These are phyloP conservation scores for Microtus pennsylvanicus DNA, from an alignment of 2,113 vertebrate species.

Conservation along the genomic window DNA sequence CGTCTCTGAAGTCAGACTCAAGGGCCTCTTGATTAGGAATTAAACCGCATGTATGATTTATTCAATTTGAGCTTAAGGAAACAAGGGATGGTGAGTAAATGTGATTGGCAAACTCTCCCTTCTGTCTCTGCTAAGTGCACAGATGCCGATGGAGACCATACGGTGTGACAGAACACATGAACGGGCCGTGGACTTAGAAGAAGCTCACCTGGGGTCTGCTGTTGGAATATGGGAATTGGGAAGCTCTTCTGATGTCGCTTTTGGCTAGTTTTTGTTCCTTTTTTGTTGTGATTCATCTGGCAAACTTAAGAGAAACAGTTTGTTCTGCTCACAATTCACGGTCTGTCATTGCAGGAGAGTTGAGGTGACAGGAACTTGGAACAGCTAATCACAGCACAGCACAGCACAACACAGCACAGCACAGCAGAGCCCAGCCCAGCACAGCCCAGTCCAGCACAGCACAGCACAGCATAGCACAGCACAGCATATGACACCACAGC, in stretches of 20 bases:
- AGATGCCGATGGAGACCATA: too few species aligned
- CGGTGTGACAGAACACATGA: neutral
- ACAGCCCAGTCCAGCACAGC: too few species aligned
- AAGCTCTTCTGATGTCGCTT: neutral
- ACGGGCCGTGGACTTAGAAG: neutral
- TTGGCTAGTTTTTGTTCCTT: neutral
- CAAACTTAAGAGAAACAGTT: neutral
- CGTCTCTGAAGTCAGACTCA: slow-evolving; percentile 79
- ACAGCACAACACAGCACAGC: fast-evolving
- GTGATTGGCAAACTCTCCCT: slow-evolving; percentile 74
- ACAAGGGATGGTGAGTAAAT: slow-evolving; percentile 72
- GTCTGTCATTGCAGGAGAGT: neutral
- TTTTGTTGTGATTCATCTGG: neutral
- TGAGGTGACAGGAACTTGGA: neutral
- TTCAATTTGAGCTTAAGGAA: slow-evolving; percentile 83
- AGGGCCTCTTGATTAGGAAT: slow-evolving; percentile 86
- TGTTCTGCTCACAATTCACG: neutral
- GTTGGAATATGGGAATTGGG: neutral
- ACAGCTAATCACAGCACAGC: neutral
- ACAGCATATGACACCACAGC: fast-evolving
- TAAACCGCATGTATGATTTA: slow-evolving; percentile 84
- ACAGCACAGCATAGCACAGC: too few species aligned
- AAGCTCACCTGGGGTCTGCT: neutral
- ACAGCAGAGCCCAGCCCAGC: too few species aligned
- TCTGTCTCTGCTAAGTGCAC: neutral